These are phyloP conservation scores for Carabus problematicus DNA, from an alignment of 2,888 invertebrate species.

Conservation along the genomic window DNA sequence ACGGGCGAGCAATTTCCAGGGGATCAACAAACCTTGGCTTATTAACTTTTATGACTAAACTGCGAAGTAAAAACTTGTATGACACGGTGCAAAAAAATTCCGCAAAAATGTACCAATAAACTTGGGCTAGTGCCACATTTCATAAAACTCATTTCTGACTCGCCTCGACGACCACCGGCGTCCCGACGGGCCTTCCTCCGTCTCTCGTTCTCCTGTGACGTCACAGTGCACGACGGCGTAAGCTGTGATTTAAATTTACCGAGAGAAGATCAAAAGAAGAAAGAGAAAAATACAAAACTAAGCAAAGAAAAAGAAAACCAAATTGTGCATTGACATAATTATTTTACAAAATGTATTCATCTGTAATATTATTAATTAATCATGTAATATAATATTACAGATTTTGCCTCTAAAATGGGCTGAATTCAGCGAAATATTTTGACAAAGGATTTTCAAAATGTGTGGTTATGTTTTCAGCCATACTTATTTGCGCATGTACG, in stretches of 20 bases:
- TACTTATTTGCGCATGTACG: neutral
- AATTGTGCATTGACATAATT: too few species aligned
- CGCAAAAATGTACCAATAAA: constrained; percentile 44
- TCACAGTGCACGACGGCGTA: constrained; percentile 17
- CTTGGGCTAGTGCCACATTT: constrained; percentile 38
- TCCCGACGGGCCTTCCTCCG: neutral
- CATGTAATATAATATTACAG: too few species aligned
- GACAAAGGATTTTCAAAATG: too few species aligned
- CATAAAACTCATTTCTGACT: constrained; percentile 42
- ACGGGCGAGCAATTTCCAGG: constrained; percentile 51
- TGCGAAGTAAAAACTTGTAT: constrained; percentile 48
- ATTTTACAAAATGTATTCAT: too few species aligned
- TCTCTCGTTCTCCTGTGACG: constrained; percentile 15
- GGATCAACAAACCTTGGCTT: constrained; percentile 55
- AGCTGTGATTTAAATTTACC: neutral
- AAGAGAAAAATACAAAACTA: too few species aligned
- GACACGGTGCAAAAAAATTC: constrained; percentile 43
- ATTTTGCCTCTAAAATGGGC: too few species aligned
- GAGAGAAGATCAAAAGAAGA: neutral
- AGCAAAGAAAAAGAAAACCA: too few species aligned
- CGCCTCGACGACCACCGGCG: neutral
- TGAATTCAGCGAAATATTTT: too few species aligned
- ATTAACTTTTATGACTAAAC: constrained; percentile 55
- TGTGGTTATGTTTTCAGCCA: too few species aligned
- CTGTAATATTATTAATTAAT: too few species aligned